phyloP scores from a whole-genome alignment of 2,797 vertebrate species.

The Etheostoma nigrum region DNA sequence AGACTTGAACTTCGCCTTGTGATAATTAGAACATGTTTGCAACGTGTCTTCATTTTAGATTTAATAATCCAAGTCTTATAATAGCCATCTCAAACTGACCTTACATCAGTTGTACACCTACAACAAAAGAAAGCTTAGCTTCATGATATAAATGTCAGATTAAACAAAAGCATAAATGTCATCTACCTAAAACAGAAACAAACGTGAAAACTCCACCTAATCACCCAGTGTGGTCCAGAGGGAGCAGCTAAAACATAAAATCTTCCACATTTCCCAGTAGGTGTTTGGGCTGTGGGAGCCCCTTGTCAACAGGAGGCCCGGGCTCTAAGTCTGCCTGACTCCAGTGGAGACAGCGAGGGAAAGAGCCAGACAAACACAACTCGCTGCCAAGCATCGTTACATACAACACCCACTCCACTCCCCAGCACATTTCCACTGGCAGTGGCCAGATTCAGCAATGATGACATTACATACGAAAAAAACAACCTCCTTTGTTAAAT shows the following conservation, averaged over 20 bases:
- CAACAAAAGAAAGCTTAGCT: not conserved
- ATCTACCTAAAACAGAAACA: not conserved
- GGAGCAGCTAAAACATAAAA: conserved; percentile 25
- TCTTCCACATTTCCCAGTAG: not conserved
- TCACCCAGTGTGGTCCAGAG: conserved; percentile 14
- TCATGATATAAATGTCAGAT: not conserved
- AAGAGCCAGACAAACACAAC: conserved; percentile 63
- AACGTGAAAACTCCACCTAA: conserved; percentile 20
- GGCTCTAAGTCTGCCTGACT: conserved; percentile 48
- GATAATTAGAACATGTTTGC: not conserved
- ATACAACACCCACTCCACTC: conserved; percentile 57
- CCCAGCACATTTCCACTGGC: conserved; percentile 59
- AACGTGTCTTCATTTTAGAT: not conserved
- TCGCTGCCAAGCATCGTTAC: conserved; percentile 61
- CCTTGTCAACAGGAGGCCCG: conserved; percentile 17
- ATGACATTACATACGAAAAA: conserved; percentile 48
- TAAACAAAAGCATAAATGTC: conserved; percentile 9
- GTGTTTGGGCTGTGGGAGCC: not conserved
- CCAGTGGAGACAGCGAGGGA: conserved; percentile 43
- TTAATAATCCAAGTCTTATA: not conserved
- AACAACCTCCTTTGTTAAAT: conserved; percentile 24
- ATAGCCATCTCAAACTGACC: conserved; percentile 1
- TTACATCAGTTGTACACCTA: not conserved
- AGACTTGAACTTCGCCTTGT: conserved; percentile 23
- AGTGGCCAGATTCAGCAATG: conserved; percentile 52